Evolutionary conservation across 2,113 vertebrate genomes (phyloP), one percentile per base, ranked within the genome.

Genomic region (Campylomormyrus tamandua): DNA sequence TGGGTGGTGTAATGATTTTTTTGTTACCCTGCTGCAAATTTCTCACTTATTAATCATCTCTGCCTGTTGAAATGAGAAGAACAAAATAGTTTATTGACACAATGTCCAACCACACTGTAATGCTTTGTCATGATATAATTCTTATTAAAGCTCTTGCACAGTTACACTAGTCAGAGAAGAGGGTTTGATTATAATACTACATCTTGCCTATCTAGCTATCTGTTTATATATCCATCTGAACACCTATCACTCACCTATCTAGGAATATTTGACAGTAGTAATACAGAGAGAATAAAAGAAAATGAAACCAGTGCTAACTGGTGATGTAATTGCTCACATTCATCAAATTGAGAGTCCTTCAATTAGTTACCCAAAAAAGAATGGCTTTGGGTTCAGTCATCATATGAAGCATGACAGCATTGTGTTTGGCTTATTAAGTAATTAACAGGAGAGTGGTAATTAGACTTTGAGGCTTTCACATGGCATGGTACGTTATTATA

Each of bases 361-460:
- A 87, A 90, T 90, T 87, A 86, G 83, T 74, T 53, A 86, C 53
- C 42, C 80, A 87, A 87, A 90, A 42, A 84, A 45, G 13, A 27
- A 31, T 17, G 21, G n/a, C 35, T 80, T 80, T 39, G 74, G 31
- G 35, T 66, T 90, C 21, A n/a, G 56, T 90, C 86, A 52, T 87
- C 74, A 89, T 39, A 80, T 27, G 52, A 87, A 87, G 85, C 66
- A 77, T 49, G 48, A 80, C 84, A 77, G 21, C 58, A 52, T 87
- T 87, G 62, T 74, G 17, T 87, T 74, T n/a, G 35, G 58, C 85
- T 90, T 80, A 85, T 87, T 87, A 87, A 87, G 48, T 80, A 90
- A 77, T 87, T 87, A 90, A 86, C 85, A 74, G 85, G 62, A 80
- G 85, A 90, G 58, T 87, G 66, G 89, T 87, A 90, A 90, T 90